Conservation (phyloP, 2,113 vertebrate genomes). For the Antigone vipio region DNA sequence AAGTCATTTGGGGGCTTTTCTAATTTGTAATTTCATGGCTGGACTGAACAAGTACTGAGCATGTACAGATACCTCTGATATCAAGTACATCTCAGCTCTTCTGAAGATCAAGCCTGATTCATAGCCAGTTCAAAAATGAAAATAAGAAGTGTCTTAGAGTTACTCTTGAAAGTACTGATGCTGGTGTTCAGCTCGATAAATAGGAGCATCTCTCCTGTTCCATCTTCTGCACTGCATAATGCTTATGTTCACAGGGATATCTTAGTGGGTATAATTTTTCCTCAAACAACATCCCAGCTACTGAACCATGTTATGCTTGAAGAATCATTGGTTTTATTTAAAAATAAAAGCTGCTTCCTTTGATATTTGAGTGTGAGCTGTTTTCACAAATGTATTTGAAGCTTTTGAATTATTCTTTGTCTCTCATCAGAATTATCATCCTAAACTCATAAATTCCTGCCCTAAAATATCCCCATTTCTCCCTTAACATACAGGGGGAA, state of each 20-base stretch:
- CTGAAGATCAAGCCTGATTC: neutral
- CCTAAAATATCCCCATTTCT: neutral
- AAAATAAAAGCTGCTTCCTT: neutral
- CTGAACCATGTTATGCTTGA: neutral
- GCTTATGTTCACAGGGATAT: neutral
- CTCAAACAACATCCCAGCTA: neutral
- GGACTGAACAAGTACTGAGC: neutral
- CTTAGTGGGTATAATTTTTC: neutral
- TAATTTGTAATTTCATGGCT: neutral
- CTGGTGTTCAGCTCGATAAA: neutral
- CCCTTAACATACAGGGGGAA: neutral
- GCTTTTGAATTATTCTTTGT: neutral
- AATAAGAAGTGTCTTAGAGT: neutral
- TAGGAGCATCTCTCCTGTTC: neutral
- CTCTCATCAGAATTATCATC: neutral
- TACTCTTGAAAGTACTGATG: neutral
- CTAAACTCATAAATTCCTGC: neutral
- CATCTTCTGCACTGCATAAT: neutral
- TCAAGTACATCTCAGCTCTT: neutral
- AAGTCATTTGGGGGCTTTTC: neutral
- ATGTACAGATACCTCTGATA: neutral
- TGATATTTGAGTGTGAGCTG: neutral
- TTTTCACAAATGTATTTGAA: neutral
- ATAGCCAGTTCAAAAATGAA: neutral
- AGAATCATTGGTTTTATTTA: neutral